Conservation (phyloP, 2,113 vertebrate species). For the Neofelis nebulosa region DNA sequence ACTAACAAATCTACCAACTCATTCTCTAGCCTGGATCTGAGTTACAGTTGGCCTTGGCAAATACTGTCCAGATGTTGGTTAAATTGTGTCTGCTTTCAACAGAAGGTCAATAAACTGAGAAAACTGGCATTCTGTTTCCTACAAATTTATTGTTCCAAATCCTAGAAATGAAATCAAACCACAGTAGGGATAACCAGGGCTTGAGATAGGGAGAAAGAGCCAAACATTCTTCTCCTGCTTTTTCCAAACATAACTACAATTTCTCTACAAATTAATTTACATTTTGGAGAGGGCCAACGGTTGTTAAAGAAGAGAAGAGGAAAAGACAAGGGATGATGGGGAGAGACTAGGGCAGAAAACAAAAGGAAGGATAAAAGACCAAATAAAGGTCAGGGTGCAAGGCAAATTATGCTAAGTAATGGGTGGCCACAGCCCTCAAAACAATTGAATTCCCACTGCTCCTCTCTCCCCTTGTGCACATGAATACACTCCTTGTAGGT, state of each 20-base stretch:
- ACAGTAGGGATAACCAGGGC: conserved; percentile 52
- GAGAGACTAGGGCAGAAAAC: neutral
- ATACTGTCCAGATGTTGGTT: conserved; percentile 77
- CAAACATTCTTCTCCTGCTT: conserved; percentile 36
- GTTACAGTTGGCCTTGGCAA: conserved; percentile 72
- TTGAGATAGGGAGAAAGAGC: conserved; percentile 7
- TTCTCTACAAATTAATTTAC: conserved; percentile 55
- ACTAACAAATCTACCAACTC: conserved; percentile 66
- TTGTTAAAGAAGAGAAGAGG: neutral
- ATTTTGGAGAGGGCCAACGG: neutral
- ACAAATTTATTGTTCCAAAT: conserved; percentile 74
- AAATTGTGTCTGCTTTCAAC: conserved; percentile 77
- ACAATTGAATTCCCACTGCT: neutral
- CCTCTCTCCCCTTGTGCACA: neutral
- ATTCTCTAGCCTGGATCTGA: conserved; percentile 61
- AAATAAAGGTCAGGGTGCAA: neutral
- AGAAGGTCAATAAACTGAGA: conserved; percentile 80
- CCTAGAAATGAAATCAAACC: conserved; percentile 70
- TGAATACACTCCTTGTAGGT: neutral
- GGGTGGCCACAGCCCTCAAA: neutral
- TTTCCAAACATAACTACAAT: conserved; percentile 34
- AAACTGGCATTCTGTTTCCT: conserved; percentile 71
- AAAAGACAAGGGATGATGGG: neutral
- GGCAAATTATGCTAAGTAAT: neutral
- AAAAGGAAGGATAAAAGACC: neutral